phyloP scores from a whole-genome alignment of 1,140 invertebrate species.

The Lepidurus couesii region DNA sequence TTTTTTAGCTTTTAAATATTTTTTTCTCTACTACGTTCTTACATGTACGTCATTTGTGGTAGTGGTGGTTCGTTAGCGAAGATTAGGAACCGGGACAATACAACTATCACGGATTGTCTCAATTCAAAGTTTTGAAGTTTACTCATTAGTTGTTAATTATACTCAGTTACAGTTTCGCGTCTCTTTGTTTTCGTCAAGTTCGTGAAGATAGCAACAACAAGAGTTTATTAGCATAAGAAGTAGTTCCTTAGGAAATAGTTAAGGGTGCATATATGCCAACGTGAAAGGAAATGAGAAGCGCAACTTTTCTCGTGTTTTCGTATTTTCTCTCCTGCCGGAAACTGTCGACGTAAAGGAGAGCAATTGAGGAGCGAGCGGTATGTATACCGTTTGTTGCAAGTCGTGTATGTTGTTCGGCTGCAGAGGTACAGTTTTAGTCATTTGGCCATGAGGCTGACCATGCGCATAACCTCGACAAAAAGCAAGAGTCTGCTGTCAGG shows the following conservation, averaged over 20 bases:
- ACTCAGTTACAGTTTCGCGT: neutral
- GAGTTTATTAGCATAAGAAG: neutral
- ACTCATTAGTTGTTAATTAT: neutral
- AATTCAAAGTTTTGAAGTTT: neutral
- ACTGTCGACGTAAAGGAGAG: neutral
- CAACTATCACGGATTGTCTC: neutral
- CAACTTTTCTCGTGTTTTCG: neutral
- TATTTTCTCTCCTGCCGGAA: neutral
- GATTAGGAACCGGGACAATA: conserved; percentile 1
- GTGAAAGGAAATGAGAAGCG: neutral
- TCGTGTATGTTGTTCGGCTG: neutral
- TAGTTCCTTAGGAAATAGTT: neutral
- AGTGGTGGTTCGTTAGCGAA: conserved; percentile 3
- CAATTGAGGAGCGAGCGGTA: neutral
- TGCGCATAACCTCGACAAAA: neutral
- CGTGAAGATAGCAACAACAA: neutral
- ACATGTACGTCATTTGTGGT: conserved; percentile 6
- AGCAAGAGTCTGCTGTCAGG: neutral
- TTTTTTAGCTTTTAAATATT: conserved; percentile 17
- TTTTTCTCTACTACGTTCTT: neutral
- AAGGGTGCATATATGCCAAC: neutral
- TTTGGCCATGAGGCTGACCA: neutral
- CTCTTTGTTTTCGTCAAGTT: neutral
- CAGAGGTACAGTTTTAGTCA: conserved; percentile 2
- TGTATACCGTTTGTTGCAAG: neutral